Base-by-base conservation (phyloP, 2,888 invertebrate genomes). In the Desoria tigrina region DNA sequence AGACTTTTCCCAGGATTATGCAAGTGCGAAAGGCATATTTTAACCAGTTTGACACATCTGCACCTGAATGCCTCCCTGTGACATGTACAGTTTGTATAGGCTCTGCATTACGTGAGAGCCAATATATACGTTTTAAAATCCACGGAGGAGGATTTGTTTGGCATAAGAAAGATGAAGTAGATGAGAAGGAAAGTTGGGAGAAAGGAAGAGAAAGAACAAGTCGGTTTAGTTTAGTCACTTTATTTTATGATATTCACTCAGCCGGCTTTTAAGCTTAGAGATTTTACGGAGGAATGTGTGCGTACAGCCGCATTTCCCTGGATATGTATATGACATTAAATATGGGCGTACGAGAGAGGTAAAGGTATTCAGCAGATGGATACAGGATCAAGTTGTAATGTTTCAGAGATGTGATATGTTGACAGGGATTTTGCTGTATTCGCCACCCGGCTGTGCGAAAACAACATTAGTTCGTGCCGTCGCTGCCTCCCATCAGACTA, bases 371-470 rank as follows among this genome's bases (percentile, higher is more conserved):
- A 6, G 4, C 16, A 3, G 45, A 16, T 16, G 45, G 45, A 16
- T 39, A 39, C 9, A 18, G 21, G 45, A 45, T 45, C n/a, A 45
- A 45, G 21, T 45, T 45, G 16, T 45, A n/a, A 45, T 45, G 45
- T 45, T 45, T 45, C n/a, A 45, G 21, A 27, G 21, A 27, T 55
- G n/a, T 57, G 18, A 57, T 54, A 55, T 59, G 21, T 68, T 72
- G 56, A 37, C 66, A 82, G 85, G 86, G 27, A 80, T 87, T 37
- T 78, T 87, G 50, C 79, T 87, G 9, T 86, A 85, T 78, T 87
- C 87, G 0, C 86, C 87, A 4, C 86, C 87, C 1, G 87, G 87
- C 1, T 86, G 86, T 79, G 86, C 85, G n/a, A 86, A 87, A 79
- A 87, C 86, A 0, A 84, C 83, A 4, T 79, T 87, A 56, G 85